Base-by-base conservation (phyloP, 1,140 invertebrate species). In the Micrasema minimum region DNA sequence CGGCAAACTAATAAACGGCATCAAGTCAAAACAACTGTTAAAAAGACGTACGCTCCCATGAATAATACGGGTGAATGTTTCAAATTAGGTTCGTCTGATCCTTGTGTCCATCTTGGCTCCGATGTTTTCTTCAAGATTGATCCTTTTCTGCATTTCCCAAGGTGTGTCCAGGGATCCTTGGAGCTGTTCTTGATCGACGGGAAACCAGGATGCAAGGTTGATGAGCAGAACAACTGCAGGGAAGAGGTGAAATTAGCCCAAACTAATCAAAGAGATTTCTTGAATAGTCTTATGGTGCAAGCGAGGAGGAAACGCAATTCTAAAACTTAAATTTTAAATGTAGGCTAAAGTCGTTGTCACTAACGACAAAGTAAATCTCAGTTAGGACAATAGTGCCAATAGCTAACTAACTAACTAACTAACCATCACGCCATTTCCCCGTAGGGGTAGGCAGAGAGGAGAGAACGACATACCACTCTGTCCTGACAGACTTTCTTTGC, bases 211-310 rank as follows among this genome's bases (percentile, higher is more conserved):
- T 69, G 66, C 26, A 69, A 69, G 55, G 53, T 59, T 1, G 66
- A 67, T 14, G 51, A 69, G 31, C 57, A 20, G 5, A 59, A 69
- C 23, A 59, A 59, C 20, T 69, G 66, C 26, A 23, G 66, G 31
- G 66, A 69, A 11, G 55, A 59, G 18, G 16, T 69, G n/a, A 57
- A 20, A 16, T n/a, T 69, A n/a, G 16, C 37, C 4, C 37, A 50
- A 22, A 16, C 51, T 4, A 69, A 23, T 16, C 37, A 57, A 16
- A 20, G 11, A 10, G 53, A 69, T 14, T 69, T 37, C 20, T 18
- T 59, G 6, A 14, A 35, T n/a, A 35, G 41, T 18, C 23, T 69
- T 26, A 69, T 16, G 43, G 45, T 59, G 10, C 66, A 69, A 11
- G 41, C 50, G 1, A 45, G 38, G 18, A 69, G 38, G n/a, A 69